Conservation (phyloP, 1,140 invertebrate species). For the Drosophila ananassae region DNA sequence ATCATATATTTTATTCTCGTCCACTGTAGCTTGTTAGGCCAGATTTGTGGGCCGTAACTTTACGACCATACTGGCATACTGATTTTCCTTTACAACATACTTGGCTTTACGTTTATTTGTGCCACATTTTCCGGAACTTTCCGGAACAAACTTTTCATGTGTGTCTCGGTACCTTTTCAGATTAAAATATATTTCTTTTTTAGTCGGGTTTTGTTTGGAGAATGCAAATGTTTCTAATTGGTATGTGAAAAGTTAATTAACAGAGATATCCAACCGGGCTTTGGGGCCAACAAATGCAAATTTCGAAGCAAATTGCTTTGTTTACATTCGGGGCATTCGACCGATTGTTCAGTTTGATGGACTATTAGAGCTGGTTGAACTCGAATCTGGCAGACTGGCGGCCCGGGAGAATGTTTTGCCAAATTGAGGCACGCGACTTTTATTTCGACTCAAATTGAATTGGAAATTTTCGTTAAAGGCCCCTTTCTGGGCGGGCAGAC, state of each 20-base stretch:
- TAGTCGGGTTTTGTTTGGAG: background rate
- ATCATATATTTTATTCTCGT: conserved; percentile 2
- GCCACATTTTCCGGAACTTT: conserved; percentile 15
- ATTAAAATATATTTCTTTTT: background rate
- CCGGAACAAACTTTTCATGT: background rate
- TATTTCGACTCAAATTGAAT: conserved; percentile 29
- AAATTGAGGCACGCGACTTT: conserved; percentile 33
- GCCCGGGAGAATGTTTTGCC: conserved; percentile 4
- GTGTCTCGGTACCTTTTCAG: background rate
- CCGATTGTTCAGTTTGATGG: conserved; percentile 11
- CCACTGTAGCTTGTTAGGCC: conserved; percentile 41
- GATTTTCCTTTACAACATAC: conserved; percentile 58
- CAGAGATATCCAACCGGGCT: background rate
- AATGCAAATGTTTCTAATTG: conserved; percentile 10
- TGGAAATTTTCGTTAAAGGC: conserved; percentile 31
- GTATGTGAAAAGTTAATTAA: conserved; percentile 11
- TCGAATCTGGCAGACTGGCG: conserved; percentile 1
- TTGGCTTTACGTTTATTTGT: conserved; percentile 36
- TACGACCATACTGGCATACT: conserved; percentile 32
- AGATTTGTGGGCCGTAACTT: conserved; percentile 63
- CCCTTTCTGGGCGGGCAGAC: no score
- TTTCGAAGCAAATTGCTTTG: conserved; percentile 30
- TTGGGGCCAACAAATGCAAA: conserved; percentile 1
- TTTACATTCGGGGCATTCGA: conserved; percentile 10
- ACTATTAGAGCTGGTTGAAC: conserved; percentile 13